phyloP scores from a whole-genome alignment of 2,113 vertebrate genomes.

The Natator depressus region DNA sequence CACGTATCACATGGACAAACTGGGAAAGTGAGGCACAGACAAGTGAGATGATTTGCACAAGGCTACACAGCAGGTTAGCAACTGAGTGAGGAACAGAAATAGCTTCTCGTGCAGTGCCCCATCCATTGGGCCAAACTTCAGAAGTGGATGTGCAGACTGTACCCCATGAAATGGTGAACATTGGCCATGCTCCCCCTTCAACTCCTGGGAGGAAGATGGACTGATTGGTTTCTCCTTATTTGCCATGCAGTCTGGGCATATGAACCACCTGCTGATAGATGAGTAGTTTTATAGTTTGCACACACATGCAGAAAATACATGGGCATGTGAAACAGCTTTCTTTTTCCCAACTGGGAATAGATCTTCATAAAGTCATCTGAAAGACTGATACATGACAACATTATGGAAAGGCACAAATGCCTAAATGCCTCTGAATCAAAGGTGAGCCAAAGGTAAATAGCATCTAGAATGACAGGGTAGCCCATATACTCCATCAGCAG shows the following conservation, averaged over 20 bases:
- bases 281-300: background rate
- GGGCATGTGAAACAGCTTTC: background rate
- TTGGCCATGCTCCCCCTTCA: background rate
- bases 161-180: background rate
- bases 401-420: slow-evolving; percentile 28
- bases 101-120: background rate
- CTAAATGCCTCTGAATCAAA: slow-evolving; percentile 61
- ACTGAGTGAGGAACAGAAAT: background rate
- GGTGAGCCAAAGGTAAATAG: slow-evolving; percentile 69
- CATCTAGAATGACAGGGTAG: slow-evolving; percentile 46
- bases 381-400: slow-evolving; percentile 32
- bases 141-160: background rate
- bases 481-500: slow-evolving; percentile 15
- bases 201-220: background rate
- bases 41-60: accelerated
- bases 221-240: background rate
- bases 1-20: background rate
- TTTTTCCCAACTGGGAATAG: background rate
- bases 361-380: slow-evolving; percentile 33
- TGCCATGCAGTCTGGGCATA: background rate
- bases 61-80: background rate
- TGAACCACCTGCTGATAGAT: slow-evolving; percentile 5
- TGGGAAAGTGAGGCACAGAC: accelerated
- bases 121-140: background rate
- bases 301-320: accelerated